Conservation (phyloP, 1,140 invertebrate genomes). For the Plectrocnemia conspersa region DNA sequence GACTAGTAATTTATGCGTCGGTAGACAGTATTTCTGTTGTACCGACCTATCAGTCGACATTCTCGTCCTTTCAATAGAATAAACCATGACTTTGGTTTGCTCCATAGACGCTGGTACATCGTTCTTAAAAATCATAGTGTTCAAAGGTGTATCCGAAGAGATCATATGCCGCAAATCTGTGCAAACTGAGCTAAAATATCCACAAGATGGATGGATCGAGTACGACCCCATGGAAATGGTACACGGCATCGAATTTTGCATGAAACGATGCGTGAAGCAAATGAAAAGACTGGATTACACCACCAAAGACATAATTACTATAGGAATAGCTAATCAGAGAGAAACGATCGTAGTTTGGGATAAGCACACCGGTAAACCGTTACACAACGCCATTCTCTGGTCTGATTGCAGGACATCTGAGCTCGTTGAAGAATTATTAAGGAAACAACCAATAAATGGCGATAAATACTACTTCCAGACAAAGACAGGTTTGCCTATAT, state of each 20-base stretch:
- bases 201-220: slow-evolving; percentile 94
- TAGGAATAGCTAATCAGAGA: slow-evolving; percentile 90
- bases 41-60: background rate
- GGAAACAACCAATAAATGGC: slow-evolving; percentile 69
- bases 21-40: background rate
- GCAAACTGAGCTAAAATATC: slow-evolving; percentile 71
- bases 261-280: slow-evolving; percentile 69
- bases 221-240: slow-evolving; percentile 83
- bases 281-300: slow-evolving; percentile 60
- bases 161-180: slow-evolving; percentile 85
- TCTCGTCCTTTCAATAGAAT: slow-evolving; percentile 34
- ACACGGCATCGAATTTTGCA: slow-evolving; percentile 71
- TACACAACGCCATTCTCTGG: slow-evolving; percentile 69
- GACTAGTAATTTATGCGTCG: background rate
- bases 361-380: slow-evolving; percentile 78
- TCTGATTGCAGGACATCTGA: slow-evolving; percentile 78
- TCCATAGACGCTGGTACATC: slow-evolving; percentile 95
- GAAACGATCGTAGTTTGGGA: slow-evolving; percentile 95
- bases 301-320: slow-evolving; percentile 64
- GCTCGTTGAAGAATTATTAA: slow-evolving; percentile 76
- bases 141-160: slow-evolving; percentile 77
- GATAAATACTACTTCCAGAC: slow-evolving; percentile 66
- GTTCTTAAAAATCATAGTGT: slow-evolving; percentile 88
- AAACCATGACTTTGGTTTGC: slow-evolving; percentile 58
- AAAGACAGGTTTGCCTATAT: slow-evolving; percentile 85